Evolutionary conservation across 2,888 invertebrate genomes (phyloP).

Genomic region (Dermolepida albohirtum): DNA sequence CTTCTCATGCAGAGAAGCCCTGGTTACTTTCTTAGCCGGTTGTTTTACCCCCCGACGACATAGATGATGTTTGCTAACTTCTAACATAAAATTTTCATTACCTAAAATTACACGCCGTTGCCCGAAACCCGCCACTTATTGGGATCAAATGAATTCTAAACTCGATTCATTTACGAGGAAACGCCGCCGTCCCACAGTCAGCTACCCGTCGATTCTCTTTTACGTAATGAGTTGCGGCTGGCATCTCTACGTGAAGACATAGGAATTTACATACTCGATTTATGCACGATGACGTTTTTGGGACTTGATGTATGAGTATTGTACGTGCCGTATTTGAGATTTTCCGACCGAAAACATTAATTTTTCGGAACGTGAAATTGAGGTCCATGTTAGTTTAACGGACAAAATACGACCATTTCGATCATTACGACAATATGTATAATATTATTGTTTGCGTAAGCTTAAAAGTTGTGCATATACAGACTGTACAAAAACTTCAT

Average conservation of each 20-base stretch:
- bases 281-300: conserved; percentile 11
- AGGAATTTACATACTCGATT: conserved; percentile 16
- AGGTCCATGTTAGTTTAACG: background rate
- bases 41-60: conserved; percentile 13
- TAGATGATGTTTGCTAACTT: conserved; percentile 31
- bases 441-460: no score
- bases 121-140: conserved; percentile 17
- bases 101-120: conserved; percentile 10
- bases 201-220: no score
- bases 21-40: background rate
- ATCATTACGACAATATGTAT: no score
- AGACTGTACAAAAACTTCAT: no score
- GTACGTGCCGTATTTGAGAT: background rate
- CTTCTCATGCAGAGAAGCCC: no score
- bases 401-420: background rate
- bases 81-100: conserved; percentile 36
- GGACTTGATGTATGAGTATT: conserved; percentile 19
- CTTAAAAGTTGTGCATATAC: no score
- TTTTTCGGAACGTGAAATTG: background rate
- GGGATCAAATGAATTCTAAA: conserved; percentile 28
- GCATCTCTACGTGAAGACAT: conserved; percentile 5
- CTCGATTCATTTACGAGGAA: background rate
- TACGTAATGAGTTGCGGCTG: conserved; percentile 11
- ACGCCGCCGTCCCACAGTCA: background rate
- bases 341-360: background rate